Evolutionary conservation across 30 jellyfish, hydroid and myxozoan genomes (phyloP).

Genomic region (Turritopsis dohrnii): DNA sequence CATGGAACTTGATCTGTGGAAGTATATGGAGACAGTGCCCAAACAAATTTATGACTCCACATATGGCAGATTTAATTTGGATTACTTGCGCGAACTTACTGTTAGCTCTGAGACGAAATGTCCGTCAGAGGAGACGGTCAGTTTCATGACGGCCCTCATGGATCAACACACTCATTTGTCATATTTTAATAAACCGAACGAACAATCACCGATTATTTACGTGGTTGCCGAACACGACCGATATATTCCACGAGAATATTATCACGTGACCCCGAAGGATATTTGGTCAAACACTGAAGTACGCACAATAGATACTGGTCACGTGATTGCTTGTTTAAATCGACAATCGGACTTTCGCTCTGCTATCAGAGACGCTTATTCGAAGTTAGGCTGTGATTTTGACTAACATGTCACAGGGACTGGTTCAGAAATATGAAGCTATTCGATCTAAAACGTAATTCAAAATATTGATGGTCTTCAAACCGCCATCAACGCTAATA

Average conservation of each 20-base stretch:
- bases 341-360: slow-evolving; percentile 64
- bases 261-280: slow-evolving; percentile 59
- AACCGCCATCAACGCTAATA: too few species aligned
- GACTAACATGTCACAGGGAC: not conserved
- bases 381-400: slow-evolving; percentile 1
- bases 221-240: slow-evolving; percentile 78
- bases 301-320: slow-evolving; percentile 85
- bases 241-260: slow-evolving; percentile 57
- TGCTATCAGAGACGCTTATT: slow-evolving; percentile 75
- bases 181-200: slow-evolving; percentile 56
- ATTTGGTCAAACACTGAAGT: slow-evolving; percentile 57
- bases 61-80: slow-evolving; percentile 48
- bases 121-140: slow-evolving; percentile 48
- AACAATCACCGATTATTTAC: slow-evolving; percentile 47
- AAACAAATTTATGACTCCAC: slow-evolving; percentile 37
- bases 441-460: too few species aligned
- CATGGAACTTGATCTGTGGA: slow-evolving; percentile 46
- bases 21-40: slow-evolving; percentile 37
- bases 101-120: slow-evolving; percentile 10
- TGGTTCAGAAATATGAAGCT: not conserved
- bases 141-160: slow-evolving; percentile 63
- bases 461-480: too few species aligned
- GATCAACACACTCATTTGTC: slow-evolving; percentile 70
- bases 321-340: slow-evolving; percentile 62
- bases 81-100: slow-evolving; percentile 40